Conservation (phyloP, 2,888 invertebrate genomes). For the Elgonia sp. region DNA sequence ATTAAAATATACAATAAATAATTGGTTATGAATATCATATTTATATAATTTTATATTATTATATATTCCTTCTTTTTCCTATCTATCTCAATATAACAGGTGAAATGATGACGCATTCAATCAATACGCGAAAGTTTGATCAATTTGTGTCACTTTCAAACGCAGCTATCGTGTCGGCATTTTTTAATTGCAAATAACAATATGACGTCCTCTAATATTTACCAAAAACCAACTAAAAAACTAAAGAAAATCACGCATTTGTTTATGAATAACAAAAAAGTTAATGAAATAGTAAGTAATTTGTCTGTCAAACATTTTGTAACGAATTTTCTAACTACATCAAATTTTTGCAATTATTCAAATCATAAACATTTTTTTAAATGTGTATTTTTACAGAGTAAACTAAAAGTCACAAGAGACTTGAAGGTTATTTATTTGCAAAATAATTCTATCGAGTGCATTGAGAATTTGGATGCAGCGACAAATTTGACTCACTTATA, state of each 20-base stretch:
- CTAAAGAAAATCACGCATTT: constrained; percentile 38
- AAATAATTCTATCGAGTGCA: constrained; percentile 92
- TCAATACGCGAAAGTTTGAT: constrained; percentile 51
- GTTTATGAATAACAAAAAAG: constrained; percentile 50
- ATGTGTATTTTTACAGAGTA: constrained; percentile 81
- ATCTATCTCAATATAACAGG: too few relatives aligned
- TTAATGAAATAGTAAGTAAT: constrained; percentile 34
- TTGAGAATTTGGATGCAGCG: constrained; percentile 91
- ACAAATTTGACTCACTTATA: constrained; percentile 91
- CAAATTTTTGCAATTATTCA: background rate
- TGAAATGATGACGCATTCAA: too few relatives aligned
- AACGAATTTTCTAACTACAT: constrained; percentile 3
- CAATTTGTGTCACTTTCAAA: constrained; percentile 8
- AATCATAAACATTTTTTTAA: background rate
- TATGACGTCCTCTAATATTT: background rate
- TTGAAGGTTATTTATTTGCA: constrained; percentile 92
- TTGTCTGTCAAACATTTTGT: background rate
- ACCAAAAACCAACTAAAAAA: background rate
- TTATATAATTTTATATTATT: too few relatives aligned
- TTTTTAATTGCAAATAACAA: background rate
- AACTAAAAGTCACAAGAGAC: constrained; percentile 86
- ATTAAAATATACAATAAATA: too few relatives aligned
- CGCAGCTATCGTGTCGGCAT: background rate
- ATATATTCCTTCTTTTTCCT: too few relatives aligned
- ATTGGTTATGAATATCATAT: too few relatives aligned